phyloP scores from a whole-genome alignment of 2,113 vertebrate species.

The Amphiprion ocellaris region DNA sequence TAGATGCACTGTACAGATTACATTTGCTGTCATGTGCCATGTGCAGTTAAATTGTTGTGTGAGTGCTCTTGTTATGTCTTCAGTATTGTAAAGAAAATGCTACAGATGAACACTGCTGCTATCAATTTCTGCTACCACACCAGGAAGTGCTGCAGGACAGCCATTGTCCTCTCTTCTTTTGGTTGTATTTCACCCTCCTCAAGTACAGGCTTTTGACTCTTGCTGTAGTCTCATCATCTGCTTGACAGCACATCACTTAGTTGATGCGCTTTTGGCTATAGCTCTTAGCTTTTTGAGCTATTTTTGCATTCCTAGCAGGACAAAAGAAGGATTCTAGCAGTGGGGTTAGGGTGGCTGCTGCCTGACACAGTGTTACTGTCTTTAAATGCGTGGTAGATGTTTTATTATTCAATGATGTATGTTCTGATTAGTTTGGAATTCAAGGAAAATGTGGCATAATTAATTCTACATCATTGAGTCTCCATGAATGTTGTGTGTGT shows the following conservation, averaged over 20 bases:
- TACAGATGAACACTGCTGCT: background rate
- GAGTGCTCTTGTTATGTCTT: background rate
- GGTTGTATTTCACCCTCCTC: slow-evolving; percentile 1
- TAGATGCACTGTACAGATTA: too few species aligned
- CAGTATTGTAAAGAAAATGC: background rate
- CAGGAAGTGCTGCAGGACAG: too few species aligned
- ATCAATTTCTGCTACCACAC: background rate
- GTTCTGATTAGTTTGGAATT: background rate
- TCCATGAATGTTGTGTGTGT: background rate
- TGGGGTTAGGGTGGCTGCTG: background rate
- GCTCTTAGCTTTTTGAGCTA: slow-evolving; percentile 30
- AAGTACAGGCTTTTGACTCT: slow-evolving; percentile 5
- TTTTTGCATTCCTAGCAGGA: slow-evolving; percentile 9
- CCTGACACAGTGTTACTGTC: background rate
- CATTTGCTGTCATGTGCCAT: background rate
- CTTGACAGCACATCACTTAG: slow-evolving; percentile 24
- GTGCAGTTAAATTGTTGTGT: background rate
- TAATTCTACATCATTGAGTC: background rate
- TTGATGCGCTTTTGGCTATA: slow-evolving; percentile 11
- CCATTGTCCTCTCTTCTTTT: background rate
- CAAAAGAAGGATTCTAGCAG: background rate
- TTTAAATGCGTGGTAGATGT: too few species aligned
- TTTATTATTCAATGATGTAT: background rate
- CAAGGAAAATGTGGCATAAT: background rate
- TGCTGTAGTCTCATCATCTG: slow-evolving; percentile 8